Conservation (phyloP, 2,888 invertebrate species). For the Monoplex corrugatus region DNA sequence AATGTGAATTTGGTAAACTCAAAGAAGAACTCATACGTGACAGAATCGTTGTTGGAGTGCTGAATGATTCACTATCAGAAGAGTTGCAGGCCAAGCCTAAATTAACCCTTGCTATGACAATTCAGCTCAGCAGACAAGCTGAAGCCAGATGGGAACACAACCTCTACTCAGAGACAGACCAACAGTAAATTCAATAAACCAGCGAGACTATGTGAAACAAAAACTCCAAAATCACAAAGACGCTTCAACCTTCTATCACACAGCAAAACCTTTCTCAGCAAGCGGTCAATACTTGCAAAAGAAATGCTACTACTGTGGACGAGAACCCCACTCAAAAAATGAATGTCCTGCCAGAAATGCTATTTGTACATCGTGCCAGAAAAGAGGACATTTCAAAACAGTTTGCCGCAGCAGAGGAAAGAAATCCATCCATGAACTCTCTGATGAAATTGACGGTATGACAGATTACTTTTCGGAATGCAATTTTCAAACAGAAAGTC, state of each 20-base stretch:
- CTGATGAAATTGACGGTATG: no score
- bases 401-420: not conserved
- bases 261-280: not conserved
- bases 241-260: not conserved
- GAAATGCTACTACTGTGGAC: conserved; percentile 31
- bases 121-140: conserved; percentile 8
- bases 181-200: not conserved
- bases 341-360: conserved; percentile 50
- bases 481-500: not conserved
- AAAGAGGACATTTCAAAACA: conserved; percentile 38
- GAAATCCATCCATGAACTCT: not conserved
- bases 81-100: conserved; percentile 12
- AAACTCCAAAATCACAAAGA: not conserved
- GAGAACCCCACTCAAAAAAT: conserved; percentile 21
- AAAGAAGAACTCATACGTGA: conserved; percentile 17
- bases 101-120: not conserved
- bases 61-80: conserved; percentile 4
- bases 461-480: no score
- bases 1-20: not conserved
- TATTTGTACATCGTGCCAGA: conserved; percentile 30
- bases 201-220: not conserved
- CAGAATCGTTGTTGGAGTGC: conserved; percentile 27
- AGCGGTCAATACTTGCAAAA: not conserved
- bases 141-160: conserved; percentile 7
- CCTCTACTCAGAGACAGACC: not conserved